Evolutionary conservation across 2,113 vertebrate genomes (phyloP).

Genomic region (Erythrolamprus reginae): DNA sequence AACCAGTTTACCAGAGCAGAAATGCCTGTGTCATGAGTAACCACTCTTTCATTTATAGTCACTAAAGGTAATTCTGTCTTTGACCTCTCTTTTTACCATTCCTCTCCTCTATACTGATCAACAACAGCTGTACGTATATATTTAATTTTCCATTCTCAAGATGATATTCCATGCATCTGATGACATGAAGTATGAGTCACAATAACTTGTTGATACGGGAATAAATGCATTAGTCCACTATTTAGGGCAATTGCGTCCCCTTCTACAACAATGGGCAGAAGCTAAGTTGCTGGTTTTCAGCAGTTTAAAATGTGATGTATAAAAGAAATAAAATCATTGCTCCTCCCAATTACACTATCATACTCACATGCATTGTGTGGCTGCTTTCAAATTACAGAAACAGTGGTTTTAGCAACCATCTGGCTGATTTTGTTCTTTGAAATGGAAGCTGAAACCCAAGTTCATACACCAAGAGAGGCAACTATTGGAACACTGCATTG

Average conservation of each 20-base stretch:
- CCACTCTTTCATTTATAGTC: not conserved
- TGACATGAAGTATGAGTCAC: not conserved
- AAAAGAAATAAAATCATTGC: not conserved
- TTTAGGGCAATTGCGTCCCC: not conserved
- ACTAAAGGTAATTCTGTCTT: not conserved
- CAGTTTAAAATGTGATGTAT: not conserved
- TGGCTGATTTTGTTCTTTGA: not conserved
- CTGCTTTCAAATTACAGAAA: not conserved
- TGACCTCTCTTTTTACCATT: not conserved
- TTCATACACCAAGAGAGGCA: not conserved
- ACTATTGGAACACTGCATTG: not conserved
- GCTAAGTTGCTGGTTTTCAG: not conserved
- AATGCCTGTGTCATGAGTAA: not conserved
- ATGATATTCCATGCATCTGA: not conserved
- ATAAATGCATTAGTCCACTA: not conserved
- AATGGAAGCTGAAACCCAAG: not conserved
- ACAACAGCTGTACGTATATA: not conserved
- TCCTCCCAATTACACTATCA: not conserved
- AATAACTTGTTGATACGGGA: not conserved
- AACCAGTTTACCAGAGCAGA: not conserved
- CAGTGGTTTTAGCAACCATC: not conserved
- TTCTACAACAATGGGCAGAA: not conserved
- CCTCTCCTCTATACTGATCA: not conserved
- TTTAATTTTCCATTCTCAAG: not conserved
- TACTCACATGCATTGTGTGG: not conserved